phyloP scores from a whole-genome alignment of 1,140 invertebrate species.

The Chrysoperla carnea region DNA sequence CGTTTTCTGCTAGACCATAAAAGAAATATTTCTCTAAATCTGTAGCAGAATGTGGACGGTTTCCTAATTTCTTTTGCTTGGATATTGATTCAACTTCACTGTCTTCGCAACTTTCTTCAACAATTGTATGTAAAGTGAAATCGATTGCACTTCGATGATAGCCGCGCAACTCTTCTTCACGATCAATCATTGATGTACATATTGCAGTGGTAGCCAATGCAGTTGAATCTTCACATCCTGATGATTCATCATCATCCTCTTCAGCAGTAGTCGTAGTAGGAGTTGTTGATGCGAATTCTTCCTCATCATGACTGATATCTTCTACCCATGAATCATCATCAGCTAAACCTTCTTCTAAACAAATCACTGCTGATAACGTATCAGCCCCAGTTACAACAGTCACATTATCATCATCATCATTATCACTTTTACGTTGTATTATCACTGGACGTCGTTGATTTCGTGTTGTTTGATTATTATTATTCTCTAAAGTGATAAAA shows the following conservation, averaged over 20 bases:
- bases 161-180: conserved; percentile 63
- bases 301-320: conserved; percentile 58
- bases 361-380: conserved; percentile 48
- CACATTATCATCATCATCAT: conserved; percentile 24
- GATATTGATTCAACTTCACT: conserved; percentile 52
- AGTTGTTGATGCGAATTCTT: conserved; percentile 29
- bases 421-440: conserved; percentile 5
- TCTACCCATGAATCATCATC: conserved; percentile 80
- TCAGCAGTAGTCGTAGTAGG: conserved; percentile 33
- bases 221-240: conserved; percentile 36
- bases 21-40: conserved; percentile 86
- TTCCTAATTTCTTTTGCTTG: conserved; percentile 27
- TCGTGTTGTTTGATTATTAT: conserved; percentile 1
- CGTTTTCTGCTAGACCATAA: conserved; percentile 55
- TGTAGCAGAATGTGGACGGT: conserved; percentile 49
- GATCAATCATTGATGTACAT: conserved; percentile 33
- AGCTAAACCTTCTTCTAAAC: conserved; percentile 62
- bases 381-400: conserved; percentile 42
- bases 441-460: neutral
- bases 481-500: conserved; percentile 6
- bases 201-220: conserved; percentile 31
- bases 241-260: conserved; percentile 30
- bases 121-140: conserved; percentile 81
- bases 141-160: conserved; percentile 67
- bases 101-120: conserved; percentile 87